Evolutionary conservation across 2,113 vertebrate genomes (phyloP), one percentile per base, ranked within the genome.

Genomic region (Silurus meridionalis): DNA sequence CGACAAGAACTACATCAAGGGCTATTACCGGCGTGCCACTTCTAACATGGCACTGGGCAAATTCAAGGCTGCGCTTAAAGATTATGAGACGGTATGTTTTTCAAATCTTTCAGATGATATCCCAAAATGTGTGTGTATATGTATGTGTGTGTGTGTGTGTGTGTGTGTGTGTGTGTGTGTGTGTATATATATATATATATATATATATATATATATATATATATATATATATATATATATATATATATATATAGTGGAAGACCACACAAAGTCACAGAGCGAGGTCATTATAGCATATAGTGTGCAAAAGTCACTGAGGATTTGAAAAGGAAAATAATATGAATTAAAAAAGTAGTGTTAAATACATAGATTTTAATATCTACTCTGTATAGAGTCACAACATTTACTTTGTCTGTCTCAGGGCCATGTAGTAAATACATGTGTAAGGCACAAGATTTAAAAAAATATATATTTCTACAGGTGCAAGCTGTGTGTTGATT

Each of bases 11-110:
- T 99, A 99, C 92, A 95, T 98, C 87, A 99, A 99, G 89, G 97
- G 97, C 4, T 99, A 99, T 91, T 99, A 98, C 89, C 95, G 97
- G 21, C 94, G 97, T 0, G 97, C 97, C 0, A 96, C 97, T 88
- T 98, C 97, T 91, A 98, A 98, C 94, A 99, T 99, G 97, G 97
- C 97, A 0, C 94, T 98, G 92, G 97, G 97, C 87, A 98, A 98
- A 92, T 98, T 98, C 92, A 97, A 97, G 89, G 97, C 97, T 0
- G 97, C 97, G 0, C 96, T 98, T 6, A 97, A 97, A 0, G 97
- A 99, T 93, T 99, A 99, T 0, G 97, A 99, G 90, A 97, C 97
- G 94, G 97, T 98, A 92, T 95, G 95, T 37, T 57, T 80, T 46
- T 75, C 13, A 13, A 71, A 28, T 25, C 66, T 67, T 67, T 67